Evolutionary conservation across 37 sponge, comb jelly and placozoan species (phyloP).

Genomic region (Trichoplax adhaerens): DNA sequence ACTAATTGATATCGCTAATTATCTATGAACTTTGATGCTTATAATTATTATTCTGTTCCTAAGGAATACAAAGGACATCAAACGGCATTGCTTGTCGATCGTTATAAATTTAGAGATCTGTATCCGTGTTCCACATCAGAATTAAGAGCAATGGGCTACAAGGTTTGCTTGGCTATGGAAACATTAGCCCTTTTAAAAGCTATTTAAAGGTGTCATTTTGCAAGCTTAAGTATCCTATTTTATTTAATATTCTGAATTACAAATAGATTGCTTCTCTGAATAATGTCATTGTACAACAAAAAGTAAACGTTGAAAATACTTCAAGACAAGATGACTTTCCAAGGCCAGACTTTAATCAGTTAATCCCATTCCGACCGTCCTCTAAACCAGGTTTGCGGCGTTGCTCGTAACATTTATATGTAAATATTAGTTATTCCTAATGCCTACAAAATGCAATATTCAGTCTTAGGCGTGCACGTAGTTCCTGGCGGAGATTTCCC

Average conservation of each 20-base stretch:
- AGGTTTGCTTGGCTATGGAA: conserved; percentile 26
- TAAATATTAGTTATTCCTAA: no score
- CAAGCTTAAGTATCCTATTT: not conserved
- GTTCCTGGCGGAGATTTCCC: conserved; percentile 66
- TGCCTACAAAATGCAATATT: not conserved
- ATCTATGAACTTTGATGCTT: no score
- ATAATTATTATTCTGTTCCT: no score
- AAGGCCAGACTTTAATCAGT: conserved; percentile 48
- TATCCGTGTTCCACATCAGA: conserved; percentile 63
- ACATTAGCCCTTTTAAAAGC: not conserved
- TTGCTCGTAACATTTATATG: no score
- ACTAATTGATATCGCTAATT: no score
- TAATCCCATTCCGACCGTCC: not conserved
- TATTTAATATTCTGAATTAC: conserved; percentile 1
- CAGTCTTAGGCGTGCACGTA: conserved; percentile 53
- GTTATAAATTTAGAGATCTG: conserved; percentile 76
- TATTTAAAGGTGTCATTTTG: not conserved
- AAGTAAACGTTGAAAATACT: not conserved
- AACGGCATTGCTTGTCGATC: conserved; percentile 55
- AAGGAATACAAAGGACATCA: conserved; percentile 27
- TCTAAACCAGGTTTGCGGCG: not conserved
- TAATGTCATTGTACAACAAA: not conserved
- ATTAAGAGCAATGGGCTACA: conserved; percentile 70
- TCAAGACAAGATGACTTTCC: conserved; percentile 58
- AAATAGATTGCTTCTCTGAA: not conserved